phyloP scores from a whole-genome alignment of 2,113 vertebrate genomes.

The Tenrec ecaudatus region DNA sequence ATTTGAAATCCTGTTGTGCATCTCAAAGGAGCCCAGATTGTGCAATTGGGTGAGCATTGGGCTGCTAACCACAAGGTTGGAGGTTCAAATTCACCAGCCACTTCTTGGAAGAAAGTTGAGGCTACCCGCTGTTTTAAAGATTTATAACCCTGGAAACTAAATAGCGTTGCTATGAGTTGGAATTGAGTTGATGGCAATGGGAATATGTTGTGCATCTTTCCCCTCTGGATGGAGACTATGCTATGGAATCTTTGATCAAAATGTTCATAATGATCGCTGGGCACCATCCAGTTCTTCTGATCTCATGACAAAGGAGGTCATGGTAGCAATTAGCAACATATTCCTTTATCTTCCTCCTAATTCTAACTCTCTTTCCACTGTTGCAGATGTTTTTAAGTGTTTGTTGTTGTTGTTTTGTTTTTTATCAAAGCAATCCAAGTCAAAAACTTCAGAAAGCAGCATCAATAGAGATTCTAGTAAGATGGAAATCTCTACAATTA shows the following conservation, averaged over 20 bases:
- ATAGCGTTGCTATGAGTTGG: no score
- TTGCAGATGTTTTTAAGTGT: conserved; percentile 5
- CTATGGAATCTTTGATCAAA: neutral
- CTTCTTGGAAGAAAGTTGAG: no score
- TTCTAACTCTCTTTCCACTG: neutral
- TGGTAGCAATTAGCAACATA: neutral
- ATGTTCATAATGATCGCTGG: neutral
- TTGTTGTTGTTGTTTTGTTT: neutral
- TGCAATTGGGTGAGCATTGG: no score
- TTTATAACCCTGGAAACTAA: no score
- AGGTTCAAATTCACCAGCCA: no score
- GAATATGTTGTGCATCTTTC: no score
- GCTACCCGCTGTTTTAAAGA: no score
- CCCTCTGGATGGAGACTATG: neutral
- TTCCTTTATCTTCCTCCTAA: neutral
- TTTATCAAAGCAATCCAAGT: conserved; percentile 23
- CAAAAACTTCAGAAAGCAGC: neutral
- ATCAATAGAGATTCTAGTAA: no score
- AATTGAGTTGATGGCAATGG: no score
- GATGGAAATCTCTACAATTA: no score
- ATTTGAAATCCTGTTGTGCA: neutral
- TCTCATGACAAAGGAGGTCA: neutral
- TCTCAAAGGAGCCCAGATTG: no score
- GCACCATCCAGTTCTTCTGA: neutral
- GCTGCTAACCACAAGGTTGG: no score